Evolutionary conservation across 2,113 vertebrate species (phyloP).

Genomic region (Oncorhynchus gorbuscha): DNA sequence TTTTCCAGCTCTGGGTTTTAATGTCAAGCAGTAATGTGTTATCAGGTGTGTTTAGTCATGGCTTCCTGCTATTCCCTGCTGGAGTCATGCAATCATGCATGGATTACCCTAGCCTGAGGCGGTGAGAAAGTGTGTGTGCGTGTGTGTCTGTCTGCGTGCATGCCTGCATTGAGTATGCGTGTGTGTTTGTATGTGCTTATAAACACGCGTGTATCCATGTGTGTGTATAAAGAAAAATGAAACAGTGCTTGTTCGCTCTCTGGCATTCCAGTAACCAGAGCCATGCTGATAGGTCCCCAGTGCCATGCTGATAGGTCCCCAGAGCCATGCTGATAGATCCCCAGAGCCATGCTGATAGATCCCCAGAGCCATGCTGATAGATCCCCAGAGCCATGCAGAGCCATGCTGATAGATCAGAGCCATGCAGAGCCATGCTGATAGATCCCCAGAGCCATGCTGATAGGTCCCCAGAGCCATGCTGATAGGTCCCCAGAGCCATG

Average conservation of each 20-base stretch:
- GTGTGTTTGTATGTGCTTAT: background rate
- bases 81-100: slow-evolving; percentile 31
- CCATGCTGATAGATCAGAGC: too few relatives aligned
- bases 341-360: too few relatives aligned
- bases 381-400: too few relatives aligned
- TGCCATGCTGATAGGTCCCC: too few relatives aligned
- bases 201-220: background rate
- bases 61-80: slow-evolving; percentile 31
- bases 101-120: slow-evolving; percentile 24
- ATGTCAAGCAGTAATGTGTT: slow-evolving; percentile 45
- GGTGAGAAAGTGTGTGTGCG: slow-evolving; percentile 10
- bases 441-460: too few relatives aligned
- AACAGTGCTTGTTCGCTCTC: slow-evolving; percentile 3
- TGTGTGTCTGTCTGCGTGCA: background rate
- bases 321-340: too few relatives aligned
- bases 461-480: too few relatives aligned
- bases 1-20: background rate
- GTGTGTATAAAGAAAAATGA: background rate
- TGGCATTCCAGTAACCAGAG: slow-evolving; percentile 17
- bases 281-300: background rate
- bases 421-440: slow-evolving; percentile 3
- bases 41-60: slow-evolving; percentile 64
- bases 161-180: background rate
- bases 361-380: too few relatives aligned
- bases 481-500: too few relatives aligned